Conservation (phyloP, 2,797 vertebrate genomes). For the Rhabdomys pumilio region DNA sequence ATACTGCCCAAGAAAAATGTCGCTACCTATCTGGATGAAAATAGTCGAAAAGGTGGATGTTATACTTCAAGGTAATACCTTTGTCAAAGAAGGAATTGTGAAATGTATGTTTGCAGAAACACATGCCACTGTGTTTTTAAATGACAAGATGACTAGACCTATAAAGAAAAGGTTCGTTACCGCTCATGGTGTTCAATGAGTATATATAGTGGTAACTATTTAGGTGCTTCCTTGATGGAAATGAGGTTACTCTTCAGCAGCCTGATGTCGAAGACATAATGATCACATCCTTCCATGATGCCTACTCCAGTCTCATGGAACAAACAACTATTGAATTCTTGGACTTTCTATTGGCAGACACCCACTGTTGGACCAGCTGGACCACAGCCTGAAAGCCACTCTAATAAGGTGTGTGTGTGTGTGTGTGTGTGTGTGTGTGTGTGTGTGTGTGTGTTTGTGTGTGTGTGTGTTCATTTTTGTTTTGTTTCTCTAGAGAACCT, state of each 20-base stretch:
- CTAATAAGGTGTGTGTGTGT: neutral
- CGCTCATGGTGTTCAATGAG: neutral
- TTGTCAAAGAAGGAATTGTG: conserved; percentile 24
- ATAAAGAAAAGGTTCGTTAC: conserved; percentile 20
- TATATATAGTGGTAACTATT: neutral
- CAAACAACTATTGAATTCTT: neutral
- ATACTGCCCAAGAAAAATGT: conserved; percentile 39
- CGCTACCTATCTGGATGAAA: conserved; percentile 73
- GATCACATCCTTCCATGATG: neutral
- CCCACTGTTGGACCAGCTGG: neutral
- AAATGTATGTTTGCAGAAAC: conserved; percentile 1
- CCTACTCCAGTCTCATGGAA: neutral
- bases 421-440: neutral
- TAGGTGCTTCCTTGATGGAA: neutral
- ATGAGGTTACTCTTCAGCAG: neutral
- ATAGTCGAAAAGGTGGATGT: conserved; percentile 38
- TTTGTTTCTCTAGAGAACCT: neutral
- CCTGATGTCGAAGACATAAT: conserved; percentile 48
- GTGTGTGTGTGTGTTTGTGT: neutral
- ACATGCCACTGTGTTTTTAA: conserved; percentile 10
- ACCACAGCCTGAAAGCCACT: neutral
- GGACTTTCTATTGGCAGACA: neutral
- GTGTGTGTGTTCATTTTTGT: neutral
- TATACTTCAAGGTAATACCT: conserved; percentile 53
- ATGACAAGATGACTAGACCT: conserved; percentile 28